phyloP scores from a whole-genome alignment of 2,888 invertebrate genomes.

The Cancer borealis region DNA sequence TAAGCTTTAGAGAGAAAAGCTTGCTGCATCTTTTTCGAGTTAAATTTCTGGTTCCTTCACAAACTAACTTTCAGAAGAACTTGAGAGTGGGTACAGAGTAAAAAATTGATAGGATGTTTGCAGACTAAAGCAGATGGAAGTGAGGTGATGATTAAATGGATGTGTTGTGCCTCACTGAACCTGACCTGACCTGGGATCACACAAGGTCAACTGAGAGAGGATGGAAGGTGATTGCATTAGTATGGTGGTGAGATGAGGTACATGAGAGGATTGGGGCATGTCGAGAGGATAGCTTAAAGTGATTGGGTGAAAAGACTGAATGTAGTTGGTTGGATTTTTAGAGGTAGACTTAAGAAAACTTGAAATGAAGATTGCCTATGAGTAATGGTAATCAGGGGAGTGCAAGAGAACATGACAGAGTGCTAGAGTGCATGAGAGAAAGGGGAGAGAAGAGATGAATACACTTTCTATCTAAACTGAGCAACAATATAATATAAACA shows the following conservation, averaged over 20 bases:
- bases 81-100: background rate
- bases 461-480: background rate
- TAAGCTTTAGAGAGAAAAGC: background rate
- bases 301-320: background rate
- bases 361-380: background rate
- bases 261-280: too few relatives aligned
- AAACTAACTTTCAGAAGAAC: background rate
- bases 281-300: too few relatives aligned
- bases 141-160: background rate
- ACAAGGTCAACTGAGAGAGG: too few relatives aligned
- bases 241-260: too few relatives aligned
- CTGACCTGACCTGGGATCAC: too few relatives aligned
- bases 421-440: background rate
- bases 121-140: background rate
- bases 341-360: background rate
- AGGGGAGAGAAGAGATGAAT: background rate
- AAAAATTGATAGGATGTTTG: background rate
- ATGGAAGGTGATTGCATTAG: too few relatives aligned
- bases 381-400: too few relatives aligned
- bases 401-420: background rate
- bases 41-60: background rate
- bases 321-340: background rate
- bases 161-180: background rate
- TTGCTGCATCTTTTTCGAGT: too few relatives aligned
- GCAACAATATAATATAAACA: background rate